A percentile compares a stretch with the other conserved stretches of the same genome.
phyloP scores from a whole-genome alignment of 1,140 invertebrate species.

The Drosophila pallidifrons region DNA sequence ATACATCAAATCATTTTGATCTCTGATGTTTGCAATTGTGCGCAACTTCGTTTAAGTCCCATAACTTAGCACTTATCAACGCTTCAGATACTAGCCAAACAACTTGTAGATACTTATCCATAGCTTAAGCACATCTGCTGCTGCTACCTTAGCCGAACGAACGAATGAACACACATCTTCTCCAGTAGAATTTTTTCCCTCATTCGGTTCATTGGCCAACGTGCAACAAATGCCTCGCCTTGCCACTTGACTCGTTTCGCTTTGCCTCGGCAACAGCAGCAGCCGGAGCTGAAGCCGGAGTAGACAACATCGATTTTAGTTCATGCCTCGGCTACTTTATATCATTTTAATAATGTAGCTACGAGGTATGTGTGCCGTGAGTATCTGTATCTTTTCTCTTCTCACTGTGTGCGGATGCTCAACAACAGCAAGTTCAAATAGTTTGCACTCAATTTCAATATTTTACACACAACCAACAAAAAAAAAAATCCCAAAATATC shows the following conservation, averaged over 20 bases:
- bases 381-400: conserved; percentile 11
- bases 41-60: conserved; percentile 38
- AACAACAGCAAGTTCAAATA: conserved; percentile 64
- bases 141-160: conserved; percentile 35
- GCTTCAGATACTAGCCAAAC: conserved; percentile 54
- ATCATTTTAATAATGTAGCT: conserved; percentile 82
- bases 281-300: conserved; percentile 1
- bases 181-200: conserved; percentile 39
- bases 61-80: conserved; percentile 59
- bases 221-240: conserved; percentile 60
- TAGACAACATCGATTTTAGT: conserved; percentile 50
- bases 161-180: neutral
- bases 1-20: conserved; percentile 26
- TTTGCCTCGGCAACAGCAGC: conserved; percentile 23
- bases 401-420: no score
- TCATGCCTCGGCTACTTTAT: conserved; percentile 76
- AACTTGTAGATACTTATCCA: conserved; percentile 57
- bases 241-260: conserved; percentile 3
- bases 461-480: conserved; percentile 61
- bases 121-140: conserved; percentile 53
- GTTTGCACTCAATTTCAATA: conserved; percentile 83
- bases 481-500: conserved; percentile 9
- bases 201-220: conserved; percentile 68
- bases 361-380: conserved; percentile 37
- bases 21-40: conserved; percentile 34